A percentile compares a stretch with the other conserved stretches of the same genome.
phyloP scores from a whole-genome alignment of 1,140 invertebrate genomes.

The Meloidogyne exigua region DNA sequence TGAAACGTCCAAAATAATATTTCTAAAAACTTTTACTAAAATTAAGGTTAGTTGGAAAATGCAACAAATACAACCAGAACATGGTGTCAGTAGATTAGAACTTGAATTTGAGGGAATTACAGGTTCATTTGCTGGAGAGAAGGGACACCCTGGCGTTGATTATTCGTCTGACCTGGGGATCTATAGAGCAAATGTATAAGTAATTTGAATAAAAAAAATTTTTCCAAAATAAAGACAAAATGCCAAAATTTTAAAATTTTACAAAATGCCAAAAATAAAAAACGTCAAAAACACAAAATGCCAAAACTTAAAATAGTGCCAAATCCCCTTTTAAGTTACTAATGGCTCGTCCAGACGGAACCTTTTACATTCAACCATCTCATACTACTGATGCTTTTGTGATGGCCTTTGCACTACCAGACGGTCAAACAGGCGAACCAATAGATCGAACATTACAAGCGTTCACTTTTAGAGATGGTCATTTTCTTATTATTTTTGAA shows the following conservation, averaged over 20 bases:
- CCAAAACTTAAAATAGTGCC: neutral
- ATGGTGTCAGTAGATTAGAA: constrained; percentile 17
- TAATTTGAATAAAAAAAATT: neutral
- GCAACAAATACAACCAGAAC: neutral
- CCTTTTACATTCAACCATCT: constrained; percentile 39
- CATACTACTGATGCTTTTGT: constrained; percentile 22
- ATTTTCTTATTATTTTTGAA: neutral
- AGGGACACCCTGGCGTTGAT: constrained; percentile 47
- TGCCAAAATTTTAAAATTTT: neutral
- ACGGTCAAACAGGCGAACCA: constrained; percentile 45
- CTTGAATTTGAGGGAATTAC: constrained; percentile 42
- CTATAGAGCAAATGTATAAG: constrained; percentile 51
- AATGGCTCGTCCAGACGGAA: constrained; percentile 48
- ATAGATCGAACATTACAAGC: constrained; percentile 39
- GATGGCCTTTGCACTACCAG: constrained; percentile 46
- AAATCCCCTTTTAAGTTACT: constrained; percentile 39
- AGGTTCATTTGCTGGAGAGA: constrained; percentile 50
- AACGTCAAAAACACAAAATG: no score
- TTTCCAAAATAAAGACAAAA: neutral
- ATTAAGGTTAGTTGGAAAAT: constrained; percentile 12
- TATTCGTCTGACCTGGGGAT: constrained; percentile 45
- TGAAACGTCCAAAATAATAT: neutral
- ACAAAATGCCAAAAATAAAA: neutral
- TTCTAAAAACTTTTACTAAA: neutral
- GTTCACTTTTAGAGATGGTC: constrained; percentile 40